Conservation (phyloP, 2,113 vertebrate genomes). For the Rynchops niger region DNA sequence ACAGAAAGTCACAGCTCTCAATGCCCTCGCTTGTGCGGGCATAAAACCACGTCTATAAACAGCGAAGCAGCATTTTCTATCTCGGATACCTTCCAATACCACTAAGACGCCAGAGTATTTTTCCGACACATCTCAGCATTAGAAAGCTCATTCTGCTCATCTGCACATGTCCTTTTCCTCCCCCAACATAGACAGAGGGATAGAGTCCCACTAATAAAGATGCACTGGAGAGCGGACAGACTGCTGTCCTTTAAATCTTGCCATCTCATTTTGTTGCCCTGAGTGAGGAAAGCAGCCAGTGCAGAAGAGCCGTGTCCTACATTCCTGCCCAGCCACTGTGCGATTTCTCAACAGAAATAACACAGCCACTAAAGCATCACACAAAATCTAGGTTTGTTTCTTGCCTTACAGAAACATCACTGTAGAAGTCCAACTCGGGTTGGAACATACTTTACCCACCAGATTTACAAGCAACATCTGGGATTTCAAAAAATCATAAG, state of each 20-base stretch:
- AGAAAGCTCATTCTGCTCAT: neutral
- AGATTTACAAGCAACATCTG: neutral
- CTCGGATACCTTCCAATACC: neutral
- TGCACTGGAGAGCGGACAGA: neutral
- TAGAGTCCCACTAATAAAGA: neutral
- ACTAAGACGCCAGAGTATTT: neutral
- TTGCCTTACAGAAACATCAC: neutral
- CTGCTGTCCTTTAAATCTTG: neutral
- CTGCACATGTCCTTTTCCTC: neutral
- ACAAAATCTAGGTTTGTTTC: neutral
- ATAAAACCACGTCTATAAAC: neutral
- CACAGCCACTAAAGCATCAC: neutral
- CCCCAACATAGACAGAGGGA: neutral
- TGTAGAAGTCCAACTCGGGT: neutral
- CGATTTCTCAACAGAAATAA: constrained; percentile 24
- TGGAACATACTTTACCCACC: neutral
- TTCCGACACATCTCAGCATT: neutral
- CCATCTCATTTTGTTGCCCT: constrained; percentile 7
- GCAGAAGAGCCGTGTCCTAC: neutral
- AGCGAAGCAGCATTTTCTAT: neutral
- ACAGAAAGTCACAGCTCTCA: neutral
- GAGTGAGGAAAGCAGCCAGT: neutral
- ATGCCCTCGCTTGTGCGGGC: neutral
- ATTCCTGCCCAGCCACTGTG: neutral
- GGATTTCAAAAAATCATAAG: neutral